Percentiles rank a stretch among this genome's conserved stretches.
Evolutionary conservation across 2,888 invertebrate species (phyloP).

Genomic region (Orthosia cruda): DNA sequence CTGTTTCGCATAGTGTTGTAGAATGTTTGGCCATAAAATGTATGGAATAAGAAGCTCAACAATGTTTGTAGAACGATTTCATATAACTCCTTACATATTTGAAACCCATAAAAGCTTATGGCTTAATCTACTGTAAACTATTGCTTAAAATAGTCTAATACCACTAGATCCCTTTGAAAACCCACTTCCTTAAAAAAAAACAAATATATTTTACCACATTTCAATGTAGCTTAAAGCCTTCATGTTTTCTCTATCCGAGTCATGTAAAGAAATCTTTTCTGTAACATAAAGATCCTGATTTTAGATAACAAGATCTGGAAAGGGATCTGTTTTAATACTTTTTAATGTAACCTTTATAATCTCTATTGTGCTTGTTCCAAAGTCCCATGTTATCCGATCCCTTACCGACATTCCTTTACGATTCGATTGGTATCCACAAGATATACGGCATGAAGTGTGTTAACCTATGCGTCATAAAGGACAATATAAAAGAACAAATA

Average conservation of each 20-base stretch:
- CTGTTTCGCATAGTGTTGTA: slow-evolving; percentile 10
- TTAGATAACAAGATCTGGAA: slow-evolving; percentile 9
- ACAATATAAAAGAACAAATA: slow-evolving; percentile 47
- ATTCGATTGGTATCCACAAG: slow-evolving; percentile 25
- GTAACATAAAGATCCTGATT: slow-evolving; percentile 15
- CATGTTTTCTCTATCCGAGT: neutral
- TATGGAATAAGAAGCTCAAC: neutral
- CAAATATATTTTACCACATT: neutral
- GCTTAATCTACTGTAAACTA: too few species aligned
- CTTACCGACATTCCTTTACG: slow-evolving; percentile 42
- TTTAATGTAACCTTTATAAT: slow-evolving; percentile 42
- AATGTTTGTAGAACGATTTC: neutral
- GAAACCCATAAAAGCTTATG: too few species aligned
- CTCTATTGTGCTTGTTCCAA: slow-evolving; percentile 15
- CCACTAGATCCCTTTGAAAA: neutral
- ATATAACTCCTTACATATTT: too few species aligned
- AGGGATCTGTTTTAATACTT: slow-evolving; percentile 20
- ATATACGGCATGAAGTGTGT: slow-evolving; percentile 40
- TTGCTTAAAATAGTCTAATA: too few species aligned
- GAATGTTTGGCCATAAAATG: slow-evolving; percentile 13
- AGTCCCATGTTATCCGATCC: slow-evolving; percentile 22
- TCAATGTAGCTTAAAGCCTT: slow-evolving; percentile 13
- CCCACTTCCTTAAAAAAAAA: neutral
- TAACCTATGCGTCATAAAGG: slow-evolving; percentile 60
- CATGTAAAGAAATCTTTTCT: slow-evolving; percentile 15